Evolutionary conservation across 2,113 vertebrate genomes (phyloP), one percentile per base, ranked within the genome.

Genomic region (Trochalopteron elliotii): DNA sequence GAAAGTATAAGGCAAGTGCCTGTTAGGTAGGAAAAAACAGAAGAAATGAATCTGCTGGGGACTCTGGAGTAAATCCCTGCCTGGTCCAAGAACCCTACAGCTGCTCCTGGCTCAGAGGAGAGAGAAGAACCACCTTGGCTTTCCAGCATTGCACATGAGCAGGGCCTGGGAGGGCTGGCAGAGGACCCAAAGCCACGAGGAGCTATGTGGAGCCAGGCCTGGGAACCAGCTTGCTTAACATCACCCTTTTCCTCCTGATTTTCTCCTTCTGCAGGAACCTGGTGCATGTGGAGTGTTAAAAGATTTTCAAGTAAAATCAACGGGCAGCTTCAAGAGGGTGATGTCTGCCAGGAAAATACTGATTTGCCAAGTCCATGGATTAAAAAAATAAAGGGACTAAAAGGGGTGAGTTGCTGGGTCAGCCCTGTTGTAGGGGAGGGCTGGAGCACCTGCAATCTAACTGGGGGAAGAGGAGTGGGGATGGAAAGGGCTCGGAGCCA

Each of bases 381-480:
- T 39, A 85, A 67, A 35, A 35, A 74, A 63, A 55, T 49, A 35
- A n/a, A 42, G 45, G 15, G 61, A 63, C 52, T 33, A 53, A 87
- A 87, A 30, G 22, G 83, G 65, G 84, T 68, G 81, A 95, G 89
- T 95, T 94, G 95, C 93, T 94, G 94, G 37, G 37, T 70, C 55
- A 87, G 47, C 68, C 23, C 56, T 50, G 30, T 18, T n/a, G 47
- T 74, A 82, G 47, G 52, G 39, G 44, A 83, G 67, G 50, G 49
- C 68, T 71, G 87, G 45, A 94, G 90, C 42, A 96, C 84, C 94
- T 98, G 95, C 95, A 98, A 98, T 91, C 97, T 97, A 95, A 97
- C 60, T 30, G 94, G 45, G 94, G 77, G 96, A 68, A 89, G 76
- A 63, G 72, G 81, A 14, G 69, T 7, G 87, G 30, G 39, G 53